Evolutionary conservation across 1,140 invertebrate genomes (phyloP).

Genomic region (Protaetia brevitarsis): DNA sequence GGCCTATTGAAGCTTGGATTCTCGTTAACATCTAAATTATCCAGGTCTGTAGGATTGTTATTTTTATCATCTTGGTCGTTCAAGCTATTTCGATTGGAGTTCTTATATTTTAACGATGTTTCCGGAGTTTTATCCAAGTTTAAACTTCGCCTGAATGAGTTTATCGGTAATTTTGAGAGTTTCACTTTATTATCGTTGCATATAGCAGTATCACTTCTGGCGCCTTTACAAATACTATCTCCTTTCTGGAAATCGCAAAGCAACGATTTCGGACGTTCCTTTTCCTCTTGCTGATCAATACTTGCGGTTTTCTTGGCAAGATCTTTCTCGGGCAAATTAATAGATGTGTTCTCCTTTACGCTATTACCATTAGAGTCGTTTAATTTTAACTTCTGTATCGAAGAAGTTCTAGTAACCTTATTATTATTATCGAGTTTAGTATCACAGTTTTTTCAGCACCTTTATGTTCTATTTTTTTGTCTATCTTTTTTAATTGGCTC

Average conservation of each 20-base stretch:
- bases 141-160: slow-evolving; percentile 41
- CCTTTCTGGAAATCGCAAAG: slow-evolving; percentile 33
- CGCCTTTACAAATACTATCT: slow-evolving; percentile 30
- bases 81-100: slow-evolving; percentile 16
- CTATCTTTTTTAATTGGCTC: slow-evolving; percentile 20
- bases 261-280: slow-evolving; percentile 36
- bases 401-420: neutral
- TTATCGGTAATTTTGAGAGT: slow-evolving; percentile 42
- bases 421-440: slow-evolving; percentile 21
- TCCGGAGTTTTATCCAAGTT: slow-evolving; percentile 40
- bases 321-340: slow-evolving; percentile 24
- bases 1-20: slow-evolving; percentile 28
- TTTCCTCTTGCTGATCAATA: slow-evolving; percentile 25
- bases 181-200: slow-evolving; percentile 34
- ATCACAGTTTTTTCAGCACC: slow-evolving; percentile 33
- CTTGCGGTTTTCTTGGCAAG: slow-evolving; percentile 2
- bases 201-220: slow-evolving; percentile 26
- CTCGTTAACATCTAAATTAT: slow-evolving; percentile 25
- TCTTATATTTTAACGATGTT: slow-evolving; percentile 30
- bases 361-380: slow-evolving; percentile 3
- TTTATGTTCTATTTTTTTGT: slow-evolving; percentile 25
- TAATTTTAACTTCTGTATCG: slow-evolving; percentile 20
- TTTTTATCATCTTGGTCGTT: neutral
- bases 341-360: slow-evolving; percentile 20
- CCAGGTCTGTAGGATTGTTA: slow-evolving; percentile 14